Evolutionary conservation across 2,113 vertebrate species (phyloP), one percentile per base, ranked within the genome.

Genomic region (Pagrus major): DNA sequence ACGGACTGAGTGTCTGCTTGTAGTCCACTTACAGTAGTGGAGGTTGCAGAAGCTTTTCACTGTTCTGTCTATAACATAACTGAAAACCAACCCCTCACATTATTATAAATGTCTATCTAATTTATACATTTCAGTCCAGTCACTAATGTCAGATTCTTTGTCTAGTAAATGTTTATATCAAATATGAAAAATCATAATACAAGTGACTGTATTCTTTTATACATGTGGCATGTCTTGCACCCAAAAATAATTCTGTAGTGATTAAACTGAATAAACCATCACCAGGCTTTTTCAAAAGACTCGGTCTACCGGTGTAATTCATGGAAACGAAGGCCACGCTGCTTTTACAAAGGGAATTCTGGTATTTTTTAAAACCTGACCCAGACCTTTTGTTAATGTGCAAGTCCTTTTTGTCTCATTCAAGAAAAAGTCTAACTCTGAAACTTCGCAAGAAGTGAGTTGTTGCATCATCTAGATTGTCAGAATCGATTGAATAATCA

Each of bases 211-310:
- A 92, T 93, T 93, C 73, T 93, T 95, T 95, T 94, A 88, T 94
- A 95, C 94, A 93, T 95, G 94, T 95, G 94, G 95, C 95, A 95
- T 96, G 95, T 95, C 91, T 95, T 94, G 89, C 94, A 93, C 92
- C 92, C 88, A 86, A 91, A 91, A 88, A 89, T 82, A 88, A 84
- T 89, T 92, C 91, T 94, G 93, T 94, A 93, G 94, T 95, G 93
- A 93, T 94, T 93, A 91, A 93, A 96, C 93, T 87, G 71, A 95
- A 95, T 95, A 95, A 95, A 95, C 89, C 93, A 92, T 93, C 86
- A 88, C 91, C 91, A 84, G 93, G 93, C 93, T 94, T 95, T 95
- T 95, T 94, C 93, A 92, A 92, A 91, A 93, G 82, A 83, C 80
- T 76, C 51, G 4, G 75, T 79, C 59, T 84, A 46, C 21, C 70